Evolutionary conservation across 2,113 vertebrate species (phyloP).

Genomic region (Microcebus jonahi): DNA sequence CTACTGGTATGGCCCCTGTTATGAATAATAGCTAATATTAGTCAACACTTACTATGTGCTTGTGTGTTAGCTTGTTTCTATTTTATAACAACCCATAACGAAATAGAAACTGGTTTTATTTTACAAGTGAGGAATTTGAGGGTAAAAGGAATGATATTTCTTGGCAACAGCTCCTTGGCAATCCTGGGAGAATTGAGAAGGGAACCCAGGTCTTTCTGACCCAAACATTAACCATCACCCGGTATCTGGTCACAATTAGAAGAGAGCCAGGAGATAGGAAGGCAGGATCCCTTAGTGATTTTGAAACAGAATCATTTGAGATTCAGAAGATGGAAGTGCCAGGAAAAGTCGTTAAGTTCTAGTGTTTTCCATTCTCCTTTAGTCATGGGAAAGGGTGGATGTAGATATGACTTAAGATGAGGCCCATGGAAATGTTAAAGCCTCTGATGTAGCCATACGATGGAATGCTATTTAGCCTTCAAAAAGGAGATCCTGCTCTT

Average conservation of each 20-base stretch:
- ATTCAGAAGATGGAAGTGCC: background rate
- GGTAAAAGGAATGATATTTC: background rate
- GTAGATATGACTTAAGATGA: background rate
- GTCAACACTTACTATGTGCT: background rate
- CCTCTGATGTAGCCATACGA: background rate
- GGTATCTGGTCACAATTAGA: background rate
- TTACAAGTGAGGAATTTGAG: conserved; percentile 1
- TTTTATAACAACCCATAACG: background rate
- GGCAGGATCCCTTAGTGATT: background rate
- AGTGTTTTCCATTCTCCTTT: background rate
- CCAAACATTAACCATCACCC: background rate
- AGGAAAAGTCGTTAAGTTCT: background rate
- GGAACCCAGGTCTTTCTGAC: background rate
- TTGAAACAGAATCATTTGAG: background rate
- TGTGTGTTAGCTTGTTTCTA: background rate
- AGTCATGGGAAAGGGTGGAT: background rate
- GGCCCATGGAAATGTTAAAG: background rate
- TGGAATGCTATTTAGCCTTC: background rate
- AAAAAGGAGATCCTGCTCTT: background rate
- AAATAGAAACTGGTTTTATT: background rate
- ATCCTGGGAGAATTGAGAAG: background rate
- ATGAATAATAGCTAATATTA: background rate
- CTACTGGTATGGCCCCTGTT: background rate
- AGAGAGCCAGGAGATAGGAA: background rate
- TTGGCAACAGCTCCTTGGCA: background rate